Evolutionary conservation across 1,140 invertebrate species (phyloP), one percentile per base, ranked within the genome.

Genomic region (Teleopsis dalmanni): DNA sequence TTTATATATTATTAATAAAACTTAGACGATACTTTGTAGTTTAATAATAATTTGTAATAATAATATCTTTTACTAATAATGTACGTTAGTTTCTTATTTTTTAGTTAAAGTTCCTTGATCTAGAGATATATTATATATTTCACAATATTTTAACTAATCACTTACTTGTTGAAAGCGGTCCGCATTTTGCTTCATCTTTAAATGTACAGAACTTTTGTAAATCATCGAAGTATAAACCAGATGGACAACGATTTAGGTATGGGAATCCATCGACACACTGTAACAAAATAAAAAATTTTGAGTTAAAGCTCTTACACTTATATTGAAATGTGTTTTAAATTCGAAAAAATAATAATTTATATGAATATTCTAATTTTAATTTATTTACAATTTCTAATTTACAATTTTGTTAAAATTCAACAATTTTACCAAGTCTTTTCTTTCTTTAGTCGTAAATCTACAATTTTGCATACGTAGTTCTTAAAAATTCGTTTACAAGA

Each of bases 201-300:
- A 92, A 93, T 1, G 89, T 93, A 65, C 91, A 94, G 52, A 85
- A 87, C 73, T 94, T 93, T 65, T 82, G 87, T 49, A 89, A 81
- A 59, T 93, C 89, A 65, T 94, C 91, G 66, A 93, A 94, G 66
- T 88, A 88, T 5, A 94, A 72, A 26, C 87, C 87, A 9, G 90
- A 89, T 6, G 91, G 91, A 73, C 91, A 94, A 59, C 87, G 78
- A 67, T 88, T 90, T 57, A 88, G 62, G 60, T 92, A 91, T 0
- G 88, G 87, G 69, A 80, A 88, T 18, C 85, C 85, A 72, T 91
- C 88, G 18, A 91, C 88, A 63, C 88, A 93, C 87, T 91, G 62
- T 7, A 51, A 40, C 22, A 35, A 35, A 38, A 29, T 21, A 42
- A 47, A 37, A 38, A 25, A 21, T 14, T 26, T 47, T 38, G 37